A percentile compares a stretch with the other conserved stretches of the same genome.
phyloP scores from a whole-genome alignment of 1,140 invertebrate genomes.

The Drosophila melanica region DNA sequence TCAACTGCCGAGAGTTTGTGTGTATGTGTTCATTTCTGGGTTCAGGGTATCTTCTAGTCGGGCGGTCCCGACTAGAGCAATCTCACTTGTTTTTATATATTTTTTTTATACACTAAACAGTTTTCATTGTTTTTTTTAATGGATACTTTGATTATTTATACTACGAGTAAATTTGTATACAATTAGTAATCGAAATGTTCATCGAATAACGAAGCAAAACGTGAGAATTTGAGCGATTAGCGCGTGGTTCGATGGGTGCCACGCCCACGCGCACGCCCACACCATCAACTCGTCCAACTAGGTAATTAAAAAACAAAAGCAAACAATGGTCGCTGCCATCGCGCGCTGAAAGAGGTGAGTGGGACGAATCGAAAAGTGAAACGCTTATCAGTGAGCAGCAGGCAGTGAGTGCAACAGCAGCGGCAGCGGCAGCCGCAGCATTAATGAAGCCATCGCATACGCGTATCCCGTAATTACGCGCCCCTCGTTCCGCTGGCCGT shows the following conservation, averaged over 20 bases:
- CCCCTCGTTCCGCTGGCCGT: conserved; percentile 14
- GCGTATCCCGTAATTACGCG: conserved; percentile 59
- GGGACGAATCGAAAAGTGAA: conserved; percentile 14
- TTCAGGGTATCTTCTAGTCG: no score
- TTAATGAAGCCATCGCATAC: conserved; percentile 41
- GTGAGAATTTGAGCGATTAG: conserved; percentile 25
- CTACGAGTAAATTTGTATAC: no score
- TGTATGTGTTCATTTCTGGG: no score
- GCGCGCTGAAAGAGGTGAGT: neutral
- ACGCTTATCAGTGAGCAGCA: conserved; percentile 33
- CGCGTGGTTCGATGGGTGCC: conserved; percentile 4
- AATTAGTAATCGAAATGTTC: no score
- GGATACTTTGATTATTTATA: no score
- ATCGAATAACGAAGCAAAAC: neutral
- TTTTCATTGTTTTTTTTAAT: no score
- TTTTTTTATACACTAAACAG: no score
- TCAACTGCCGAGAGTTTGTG: no score
- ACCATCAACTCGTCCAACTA: neutral
- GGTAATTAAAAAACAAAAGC: conserved; percentile 36
- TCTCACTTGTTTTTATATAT: no score
- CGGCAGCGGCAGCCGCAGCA: neutral
- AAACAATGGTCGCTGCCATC: conserved; percentile 17
- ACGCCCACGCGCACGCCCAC: conserved; percentile 35
- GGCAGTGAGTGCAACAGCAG: conserved; percentile 10
- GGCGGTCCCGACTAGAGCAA: no score